Percentiles rank a stretch among this genome's conserved stretches.
phyloP scores from a whole-genome alignment of 35 echinoderm and acorn worm genomes.

The Acanthaster planci region DNA sequence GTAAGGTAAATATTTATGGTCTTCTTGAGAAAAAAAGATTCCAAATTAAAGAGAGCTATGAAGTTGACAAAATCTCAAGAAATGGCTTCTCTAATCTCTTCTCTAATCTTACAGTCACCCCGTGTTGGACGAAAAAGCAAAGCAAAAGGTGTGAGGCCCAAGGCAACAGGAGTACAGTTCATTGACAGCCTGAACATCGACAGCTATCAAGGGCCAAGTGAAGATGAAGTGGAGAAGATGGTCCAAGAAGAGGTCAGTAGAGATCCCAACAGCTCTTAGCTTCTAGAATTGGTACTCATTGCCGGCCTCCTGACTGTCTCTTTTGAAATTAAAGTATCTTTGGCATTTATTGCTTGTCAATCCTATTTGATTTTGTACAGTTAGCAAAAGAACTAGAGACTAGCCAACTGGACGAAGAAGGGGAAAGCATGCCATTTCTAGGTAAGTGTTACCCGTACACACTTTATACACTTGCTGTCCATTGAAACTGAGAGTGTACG shows the following conservation, averaged over 20 bases:
- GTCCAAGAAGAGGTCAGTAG: conserved; percentile 83
- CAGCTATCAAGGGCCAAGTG: conserved; percentile 65
- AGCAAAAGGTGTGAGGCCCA: conserved; percentile 19
- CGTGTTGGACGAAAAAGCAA: conserved; percentile 16
- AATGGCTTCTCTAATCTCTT: too few species aligned
- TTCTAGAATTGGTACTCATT: too few species aligned
- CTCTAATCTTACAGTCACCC: neutral
- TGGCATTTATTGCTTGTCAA: too few species aligned
- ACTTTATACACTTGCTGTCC: too few species aligned
- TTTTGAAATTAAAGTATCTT: too few species aligned
- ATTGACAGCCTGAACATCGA: conserved; percentile 54
- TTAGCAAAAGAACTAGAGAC: conserved; percentile 2
- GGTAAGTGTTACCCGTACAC: neutral
- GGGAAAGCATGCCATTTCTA: neutral
- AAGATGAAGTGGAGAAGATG: conserved; percentile 85
- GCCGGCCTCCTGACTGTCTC: too few species aligned
- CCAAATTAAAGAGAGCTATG: too few species aligned
- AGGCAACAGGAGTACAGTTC: conserved; percentile 45
- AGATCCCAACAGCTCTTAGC: too few species aligned
- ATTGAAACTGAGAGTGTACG: too few species aligned
- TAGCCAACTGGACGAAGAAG: neutral
- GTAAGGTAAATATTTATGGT: too few species aligned
- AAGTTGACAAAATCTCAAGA: too few species aligned
- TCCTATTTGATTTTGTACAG: neutral
- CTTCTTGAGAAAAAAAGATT: too few species aligned